Conservation (phyloP, 2,113 vertebrate genomes). For the Chaenogobius annularis region DNA sequence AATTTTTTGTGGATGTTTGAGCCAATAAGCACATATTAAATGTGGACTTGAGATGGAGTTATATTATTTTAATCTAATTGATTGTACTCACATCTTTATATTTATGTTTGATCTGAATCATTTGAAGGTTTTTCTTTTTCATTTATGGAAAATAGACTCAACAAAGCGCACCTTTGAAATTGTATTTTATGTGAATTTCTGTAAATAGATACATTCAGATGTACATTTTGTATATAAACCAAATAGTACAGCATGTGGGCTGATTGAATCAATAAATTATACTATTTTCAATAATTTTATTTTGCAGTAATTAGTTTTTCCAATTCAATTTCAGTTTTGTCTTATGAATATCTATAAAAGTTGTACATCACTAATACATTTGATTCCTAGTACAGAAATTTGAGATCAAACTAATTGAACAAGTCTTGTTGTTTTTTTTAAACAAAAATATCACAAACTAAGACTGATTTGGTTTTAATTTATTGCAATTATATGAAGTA, state of each 20-base stretch:
- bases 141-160: conserved; percentile 8
- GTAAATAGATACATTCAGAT: conserved; percentile 58
- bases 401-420: neutral
- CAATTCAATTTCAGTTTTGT: too few species aligned
- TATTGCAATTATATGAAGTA: conserved; percentile 39
- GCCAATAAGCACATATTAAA: neutral
- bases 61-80: conserved; percentile 4
- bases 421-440: neutral
- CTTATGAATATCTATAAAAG: too few species aligned
- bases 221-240: conserved; percentile 27
- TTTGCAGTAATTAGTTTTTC: neutral
- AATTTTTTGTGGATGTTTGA: neutral
- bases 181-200: conserved; percentile 64
- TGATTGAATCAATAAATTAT: neutral
- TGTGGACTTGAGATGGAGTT: neutral
- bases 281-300: neutral
- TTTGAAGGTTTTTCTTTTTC: neutral
- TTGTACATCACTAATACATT: too few species aligned
- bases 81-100: neutral
- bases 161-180: conserved; percentile 41
- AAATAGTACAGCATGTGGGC: neutral
- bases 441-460: neutral
- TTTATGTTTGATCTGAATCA: conserved; percentile 13
- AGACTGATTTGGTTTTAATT: neutral
- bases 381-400: too few species aligned